Evolutionary conservation across 2,113 vertebrate species (phyloP).

Genomic region (Columbina picui): DNA sequence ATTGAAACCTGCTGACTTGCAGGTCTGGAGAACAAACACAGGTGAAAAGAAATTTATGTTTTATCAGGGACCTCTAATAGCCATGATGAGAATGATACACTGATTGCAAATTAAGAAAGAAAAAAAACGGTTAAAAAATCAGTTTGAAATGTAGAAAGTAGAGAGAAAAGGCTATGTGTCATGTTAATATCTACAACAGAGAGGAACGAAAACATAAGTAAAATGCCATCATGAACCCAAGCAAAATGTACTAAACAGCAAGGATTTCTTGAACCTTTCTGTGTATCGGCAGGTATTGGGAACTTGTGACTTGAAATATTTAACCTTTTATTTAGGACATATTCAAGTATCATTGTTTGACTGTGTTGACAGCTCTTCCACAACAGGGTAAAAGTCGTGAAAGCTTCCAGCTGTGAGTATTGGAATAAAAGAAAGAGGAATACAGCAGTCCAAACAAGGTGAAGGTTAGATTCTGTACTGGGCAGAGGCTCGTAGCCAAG

Average conservation of each 20-base stretch:
- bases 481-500: not conserved
- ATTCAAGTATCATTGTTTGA: not conserved
- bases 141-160: not conserved
- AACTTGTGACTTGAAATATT: not conserved
- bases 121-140: not conserved
- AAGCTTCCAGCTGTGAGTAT: not conserved
- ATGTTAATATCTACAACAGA: not conserved
- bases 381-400: not conserved
- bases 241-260: not conserved
- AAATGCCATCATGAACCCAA: not conserved
- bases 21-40: not conserved
- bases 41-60: not conserved
- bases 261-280: not conserved
- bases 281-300: not conserved
- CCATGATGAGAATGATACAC: accelerated
- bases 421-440: not conserved
- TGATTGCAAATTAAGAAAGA: not conserved
- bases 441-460: not conserved
- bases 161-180: not conserved
- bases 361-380: not conserved
- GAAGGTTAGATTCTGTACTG: not conserved
- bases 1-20: not conserved
- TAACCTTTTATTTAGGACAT: not conserved
- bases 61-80: not conserved
- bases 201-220: not conserved